Base-by-base conservation (phyloP, 2,113 vertebrate species). In the Elachura formosa region DNA sequence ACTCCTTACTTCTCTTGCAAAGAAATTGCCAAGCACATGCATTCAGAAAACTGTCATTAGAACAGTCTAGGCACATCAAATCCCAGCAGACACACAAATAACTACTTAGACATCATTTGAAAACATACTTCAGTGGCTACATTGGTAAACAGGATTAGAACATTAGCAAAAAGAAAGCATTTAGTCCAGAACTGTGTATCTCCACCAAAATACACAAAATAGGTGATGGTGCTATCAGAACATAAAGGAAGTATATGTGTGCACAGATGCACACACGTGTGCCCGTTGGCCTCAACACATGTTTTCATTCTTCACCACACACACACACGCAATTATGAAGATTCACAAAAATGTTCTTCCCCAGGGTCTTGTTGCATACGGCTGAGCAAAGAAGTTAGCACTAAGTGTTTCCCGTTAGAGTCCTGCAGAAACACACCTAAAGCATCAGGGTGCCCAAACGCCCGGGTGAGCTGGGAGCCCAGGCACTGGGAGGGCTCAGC, bases 201-300 rank as follows among this genome's bases (percentile, higher is more conserved):
- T 82, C n/a, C 33, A 66, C n/a, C n/a, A n/a, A n/a, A n/a, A n/a
- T n/a, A n/a, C n/a, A n/a, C 5, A 18, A 76, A 62, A 84, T 15
- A 4, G 5, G 59, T 8, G 10, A 29, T 0, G 6, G 23, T 13
- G 25, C 4, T 19, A 56, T 10, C 12, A 21, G 31, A 73, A 72
- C 7, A 23, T 6, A 11, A 26, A 36, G 12, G 54, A 62, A 51
- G 7, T 6, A 6, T 12, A 23, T 15, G 7, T 36, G 20, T 3
- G 17, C 9, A 28, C 4, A 14, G 8, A 20, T 2, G 12, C 8
- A 29, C 25, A 45, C 2, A 9, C 1, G 2, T n/a, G 23, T 34
- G 58, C 26, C 51, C 14, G 0, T 34, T 45, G 52, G 73, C n/a
- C 25, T 66, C 55, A 34, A 23, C 0, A 1, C 0, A 3, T 12